Evolutionary conservation across 2,797 vertebrate genomes (phyloP).

Genomic region (Lithobates pipiens): DNA sequence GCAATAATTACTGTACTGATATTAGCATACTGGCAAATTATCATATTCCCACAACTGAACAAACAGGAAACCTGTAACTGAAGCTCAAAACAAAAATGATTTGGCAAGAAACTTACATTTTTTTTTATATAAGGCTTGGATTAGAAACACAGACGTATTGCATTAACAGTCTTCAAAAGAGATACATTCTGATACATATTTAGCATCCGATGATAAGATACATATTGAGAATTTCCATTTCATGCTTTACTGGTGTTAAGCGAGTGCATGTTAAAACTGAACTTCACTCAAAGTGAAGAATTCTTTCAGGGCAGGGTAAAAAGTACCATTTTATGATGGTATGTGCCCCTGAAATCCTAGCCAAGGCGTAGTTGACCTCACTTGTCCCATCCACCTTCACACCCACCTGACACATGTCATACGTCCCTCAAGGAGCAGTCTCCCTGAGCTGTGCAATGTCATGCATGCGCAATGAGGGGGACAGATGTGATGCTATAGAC

Average conservation of each 20-base stretch:
- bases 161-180: not conserved
- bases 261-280: too few species aligned
- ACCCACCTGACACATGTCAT: too few species aligned
- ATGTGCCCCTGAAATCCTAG: too few species aligned
- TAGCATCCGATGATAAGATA: not conserved
- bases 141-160: slow-evolving; percentile 21
- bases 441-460: too few species aligned
- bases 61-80: slow-evolving; percentile 50
- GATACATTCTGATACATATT: not conserved
- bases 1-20: slow-evolving; percentile 31
- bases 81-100: slow-evolving; percentile 36
- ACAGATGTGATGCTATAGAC: too few species aligned
- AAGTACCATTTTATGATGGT: too few species aligned
- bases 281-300: too few species aligned
- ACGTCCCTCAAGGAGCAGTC: too few species aligned
- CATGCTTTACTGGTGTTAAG: not conserved
- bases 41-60: slow-evolving; percentile 52
- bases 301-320: too few species aligned
- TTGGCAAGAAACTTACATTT: slow-evolving; percentile 21
- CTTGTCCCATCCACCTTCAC: too few species aligned
- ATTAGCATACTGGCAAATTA: slow-evolving; percentile 26
- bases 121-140: not conserved
- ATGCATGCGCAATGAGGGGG: too few species aligned
- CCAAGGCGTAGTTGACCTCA: too few species aligned
- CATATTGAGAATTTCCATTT: not conserved